Evolutionary conservation across 2,797 vertebrate species (phyloP).

Genomic region (Coendou prehensilis): DNA sequence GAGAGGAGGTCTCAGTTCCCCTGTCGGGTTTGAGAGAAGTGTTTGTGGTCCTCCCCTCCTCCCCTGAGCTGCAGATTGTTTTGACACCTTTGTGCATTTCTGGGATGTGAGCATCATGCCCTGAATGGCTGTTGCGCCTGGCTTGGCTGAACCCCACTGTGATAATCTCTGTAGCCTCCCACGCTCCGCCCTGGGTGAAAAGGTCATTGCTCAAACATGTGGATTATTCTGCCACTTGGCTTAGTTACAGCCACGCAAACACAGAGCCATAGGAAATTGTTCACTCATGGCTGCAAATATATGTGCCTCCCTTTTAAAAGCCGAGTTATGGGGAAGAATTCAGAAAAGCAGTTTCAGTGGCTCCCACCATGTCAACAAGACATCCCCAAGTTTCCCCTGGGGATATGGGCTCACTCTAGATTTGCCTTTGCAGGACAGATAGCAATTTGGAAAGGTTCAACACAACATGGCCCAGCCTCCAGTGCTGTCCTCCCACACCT

Average conservation of each 20-base stretch:
- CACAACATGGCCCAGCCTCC: background rate
- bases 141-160: background rate
- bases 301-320: background rate
- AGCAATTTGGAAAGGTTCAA: background rate
- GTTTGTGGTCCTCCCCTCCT: background rate
- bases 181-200: background rate
- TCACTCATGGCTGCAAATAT: background rate
- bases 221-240: background rate
- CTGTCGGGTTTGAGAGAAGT: background rate
- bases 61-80: accelerated
- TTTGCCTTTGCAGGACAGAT: background rate
- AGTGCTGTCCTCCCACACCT: background rate
- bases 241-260: background rate
- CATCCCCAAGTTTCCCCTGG: background rate
- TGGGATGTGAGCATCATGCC: accelerated
- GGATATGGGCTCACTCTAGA: background rate
- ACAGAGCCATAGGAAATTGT: conserved; percentile 16
- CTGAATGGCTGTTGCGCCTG: background rate
- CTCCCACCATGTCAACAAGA: background rate
- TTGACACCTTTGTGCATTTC: background rate
- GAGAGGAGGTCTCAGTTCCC: background rate
- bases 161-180: background rate
- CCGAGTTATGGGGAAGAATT: background rate
- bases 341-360: background rate
- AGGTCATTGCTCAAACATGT: background rate